phyloP scores from a whole-genome alignment of 2,797 vertebrate genomes.

The Lacerta viridis region DNA sequence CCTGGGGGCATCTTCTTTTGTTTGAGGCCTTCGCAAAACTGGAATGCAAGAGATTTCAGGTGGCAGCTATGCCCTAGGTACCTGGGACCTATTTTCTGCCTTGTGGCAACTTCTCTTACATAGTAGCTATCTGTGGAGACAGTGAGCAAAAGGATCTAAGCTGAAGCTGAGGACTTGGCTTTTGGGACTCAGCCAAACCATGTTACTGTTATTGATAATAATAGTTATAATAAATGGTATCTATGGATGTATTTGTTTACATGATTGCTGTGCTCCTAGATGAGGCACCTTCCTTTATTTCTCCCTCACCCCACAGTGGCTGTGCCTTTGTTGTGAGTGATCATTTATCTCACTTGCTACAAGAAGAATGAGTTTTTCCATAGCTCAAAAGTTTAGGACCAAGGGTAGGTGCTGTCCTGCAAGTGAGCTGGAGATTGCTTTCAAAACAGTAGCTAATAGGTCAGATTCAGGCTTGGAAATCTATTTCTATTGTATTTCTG shows the following conservation, averaged over 20 bases:
- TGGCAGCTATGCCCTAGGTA: too few relatives aligned
- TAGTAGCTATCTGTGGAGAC: too few relatives aligned
- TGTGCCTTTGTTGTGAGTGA: background rate
- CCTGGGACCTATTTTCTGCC: too few relatives aligned
- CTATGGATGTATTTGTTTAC: background rate
- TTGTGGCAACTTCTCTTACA: too few relatives aligned
- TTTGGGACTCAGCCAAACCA: background rate
- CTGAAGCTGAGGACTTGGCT: too few relatives aligned
- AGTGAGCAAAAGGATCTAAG: too few relatives aligned
- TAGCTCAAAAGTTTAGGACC: background rate
- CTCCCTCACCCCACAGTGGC: background rate
- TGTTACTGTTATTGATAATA: background rate
- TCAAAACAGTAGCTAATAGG: background rate
- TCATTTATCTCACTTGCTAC: background rate
- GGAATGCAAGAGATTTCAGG: too few relatives aligned
- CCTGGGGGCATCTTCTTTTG: too few relatives aligned
- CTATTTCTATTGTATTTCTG: background rate
- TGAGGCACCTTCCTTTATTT: background rate
- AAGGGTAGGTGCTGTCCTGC: background rate
- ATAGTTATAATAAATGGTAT: background rate
- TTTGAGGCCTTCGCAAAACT: too few relatives aligned
- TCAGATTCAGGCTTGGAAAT: background rate
- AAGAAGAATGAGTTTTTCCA: background rate
- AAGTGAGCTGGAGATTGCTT: background rate
- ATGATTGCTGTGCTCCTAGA: background rate